Evolutionary conservation across 2,888 invertebrate genomes (phyloP).

Genomic region (Xylota sylvarum): DNA sequence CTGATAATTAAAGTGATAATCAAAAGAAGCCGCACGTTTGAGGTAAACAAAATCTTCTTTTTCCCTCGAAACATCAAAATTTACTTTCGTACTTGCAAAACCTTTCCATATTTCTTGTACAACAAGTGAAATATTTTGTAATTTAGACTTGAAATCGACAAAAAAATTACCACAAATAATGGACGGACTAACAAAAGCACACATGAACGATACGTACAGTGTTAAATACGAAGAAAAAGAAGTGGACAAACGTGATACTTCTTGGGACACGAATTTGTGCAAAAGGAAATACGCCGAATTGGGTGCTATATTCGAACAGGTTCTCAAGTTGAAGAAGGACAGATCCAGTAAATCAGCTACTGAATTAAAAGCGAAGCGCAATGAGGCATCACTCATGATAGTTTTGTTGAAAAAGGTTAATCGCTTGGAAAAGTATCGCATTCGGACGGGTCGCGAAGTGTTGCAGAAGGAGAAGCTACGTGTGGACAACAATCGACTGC

Average conservation of each 20-base stretch:
- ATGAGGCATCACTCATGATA: conserved; percentile 91
- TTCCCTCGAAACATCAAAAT: background rate
- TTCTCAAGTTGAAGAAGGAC: conserved; percentile 88
- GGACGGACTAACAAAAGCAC: conserved; percentile 53
- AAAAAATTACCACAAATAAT: conserved; percentile 17
- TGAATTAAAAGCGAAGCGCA: conserved; percentile 89
- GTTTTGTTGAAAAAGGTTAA: conserved; percentile 96
- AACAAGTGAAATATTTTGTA: background rate
- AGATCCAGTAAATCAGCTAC: conserved; percentile 86
- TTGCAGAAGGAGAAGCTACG: conserved; percentile 93
- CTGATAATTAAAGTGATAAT: background rate
- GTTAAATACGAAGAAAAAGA: conserved; percentile 75
- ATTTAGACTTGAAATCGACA: background rate
- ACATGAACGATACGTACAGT: conserved; percentile 58
- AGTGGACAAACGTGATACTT: conserved; percentile 65
- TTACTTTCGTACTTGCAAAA: background rate
- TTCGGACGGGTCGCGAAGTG: conserved; percentile 92
- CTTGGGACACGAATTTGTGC: conserved; percentile 64
- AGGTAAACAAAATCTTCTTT: background rate
- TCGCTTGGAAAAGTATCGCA: conserved; percentile 94
- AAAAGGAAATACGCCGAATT: conserved; percentile 87
- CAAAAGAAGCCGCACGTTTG: background rate
- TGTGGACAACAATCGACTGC: conserved; percentile 95
- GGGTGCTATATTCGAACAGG: conserved; percentile 88
- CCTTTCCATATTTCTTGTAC: background rate